A percentile compares a stretch with the other conserved stretches of the same genome.
phyloP scores from a whole-genome alignment of 2,113 vertebrate genomes.

The Pachypanchax playfairii region DNA sequence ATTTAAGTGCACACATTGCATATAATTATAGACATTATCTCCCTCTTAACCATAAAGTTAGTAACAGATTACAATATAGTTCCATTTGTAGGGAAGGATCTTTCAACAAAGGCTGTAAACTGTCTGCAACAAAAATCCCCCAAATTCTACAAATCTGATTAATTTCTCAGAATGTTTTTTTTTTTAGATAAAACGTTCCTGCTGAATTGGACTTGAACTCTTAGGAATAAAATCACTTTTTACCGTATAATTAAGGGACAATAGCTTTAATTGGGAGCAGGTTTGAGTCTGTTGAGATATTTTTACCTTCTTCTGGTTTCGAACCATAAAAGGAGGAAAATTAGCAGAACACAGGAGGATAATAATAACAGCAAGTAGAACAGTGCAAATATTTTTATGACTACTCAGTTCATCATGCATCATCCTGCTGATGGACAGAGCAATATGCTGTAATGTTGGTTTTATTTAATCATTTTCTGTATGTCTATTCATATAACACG shows the following conservation, averaged over 20 bases:
- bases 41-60: no score
- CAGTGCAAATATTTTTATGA: background rate
- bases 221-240: background rate
- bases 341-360: background rate
- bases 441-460: background rate
- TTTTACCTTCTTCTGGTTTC: background rate
- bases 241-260: background rate
- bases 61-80: no score
- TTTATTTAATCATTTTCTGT: constrained; percentile 17
- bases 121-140: background rate
- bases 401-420: constrained; percentile 1
- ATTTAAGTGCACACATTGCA: no score
- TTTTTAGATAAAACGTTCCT: background rate
- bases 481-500: constrained; percentile 51
- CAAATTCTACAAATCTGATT: background rate
- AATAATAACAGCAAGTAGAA: background rate
- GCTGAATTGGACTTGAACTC: background rate
- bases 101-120: no score
- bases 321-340: background rate
- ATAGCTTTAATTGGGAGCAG: background rate
- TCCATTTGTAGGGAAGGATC: no score
- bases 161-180: background rate
- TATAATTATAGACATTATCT: no score
- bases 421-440: background rate
- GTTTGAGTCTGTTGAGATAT: background rate